Conservation (phyloP, 2,797 vertebrate genomes). For the Sitta carolinensis region DNA sequence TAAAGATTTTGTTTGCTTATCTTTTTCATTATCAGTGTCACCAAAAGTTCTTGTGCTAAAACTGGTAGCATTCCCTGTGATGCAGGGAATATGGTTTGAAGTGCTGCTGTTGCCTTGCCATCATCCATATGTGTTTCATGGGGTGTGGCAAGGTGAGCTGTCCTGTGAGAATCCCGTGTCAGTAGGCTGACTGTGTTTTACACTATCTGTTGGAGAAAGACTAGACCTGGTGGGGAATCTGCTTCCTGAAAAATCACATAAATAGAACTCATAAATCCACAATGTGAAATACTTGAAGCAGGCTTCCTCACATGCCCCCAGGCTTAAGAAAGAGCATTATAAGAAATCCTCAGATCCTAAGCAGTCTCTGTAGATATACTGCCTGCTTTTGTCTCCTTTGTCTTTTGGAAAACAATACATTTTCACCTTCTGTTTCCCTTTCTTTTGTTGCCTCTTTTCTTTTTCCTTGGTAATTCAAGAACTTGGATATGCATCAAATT, state of each 20-base stretch:
- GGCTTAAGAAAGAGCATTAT: background rate
- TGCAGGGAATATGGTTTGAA: background rate
- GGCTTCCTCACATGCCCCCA: background rate
- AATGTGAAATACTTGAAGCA: background rate
- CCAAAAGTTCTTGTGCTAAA: background rate
- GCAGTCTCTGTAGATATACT: background rate
- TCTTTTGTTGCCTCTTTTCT: background rate
- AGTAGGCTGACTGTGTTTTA: background rate
- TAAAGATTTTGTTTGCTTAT: background rate
- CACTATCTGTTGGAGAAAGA: background rate
- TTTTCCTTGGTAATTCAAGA: background rate
- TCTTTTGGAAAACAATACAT: background rate
- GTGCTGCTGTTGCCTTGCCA: background rate
- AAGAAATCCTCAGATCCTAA: background rate
- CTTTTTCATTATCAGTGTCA: background rate
- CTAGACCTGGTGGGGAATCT: background rate
- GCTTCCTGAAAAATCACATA: background rate
- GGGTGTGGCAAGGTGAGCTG: background rate
- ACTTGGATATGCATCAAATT: background rate
- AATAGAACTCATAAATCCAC: background rate
- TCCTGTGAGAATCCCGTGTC: background rate
- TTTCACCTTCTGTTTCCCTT: background rate
- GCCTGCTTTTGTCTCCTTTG: background rate
- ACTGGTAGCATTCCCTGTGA: fast-evolving
- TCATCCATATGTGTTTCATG: fast-evolving